Evolutionary conservation across 2,113 vertebrate species (phyloP).

Genomic region (Spilogale gracilis): DNA sequence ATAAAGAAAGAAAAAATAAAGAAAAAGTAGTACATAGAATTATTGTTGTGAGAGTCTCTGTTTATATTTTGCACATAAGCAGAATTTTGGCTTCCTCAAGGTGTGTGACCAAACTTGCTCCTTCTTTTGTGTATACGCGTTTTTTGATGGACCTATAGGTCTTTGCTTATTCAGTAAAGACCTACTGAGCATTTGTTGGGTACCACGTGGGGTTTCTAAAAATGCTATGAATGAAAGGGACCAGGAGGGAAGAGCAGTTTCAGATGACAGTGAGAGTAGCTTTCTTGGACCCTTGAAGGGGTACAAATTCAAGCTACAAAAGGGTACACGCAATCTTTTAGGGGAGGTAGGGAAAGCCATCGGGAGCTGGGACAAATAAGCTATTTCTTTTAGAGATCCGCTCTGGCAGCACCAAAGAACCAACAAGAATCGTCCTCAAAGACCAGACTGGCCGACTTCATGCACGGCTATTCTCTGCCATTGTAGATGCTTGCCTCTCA

Average conservation of each 20-base stretch:
- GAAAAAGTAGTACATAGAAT: neutral
- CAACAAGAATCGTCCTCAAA: too few relatives aligned
- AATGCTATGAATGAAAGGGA: neutral
- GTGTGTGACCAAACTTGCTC: rapidly evolving
- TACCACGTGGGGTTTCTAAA: neutral
- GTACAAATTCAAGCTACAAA: neutral
- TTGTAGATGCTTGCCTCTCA: neutral
- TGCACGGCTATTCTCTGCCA: neutral
- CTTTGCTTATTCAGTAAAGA: neutral
- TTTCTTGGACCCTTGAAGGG: neutral
- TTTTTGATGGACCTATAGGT: neutral
- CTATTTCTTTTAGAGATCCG: neutral
- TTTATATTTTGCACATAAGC: neutral
- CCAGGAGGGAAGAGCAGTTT: neutral
- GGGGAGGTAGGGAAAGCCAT: neutral
- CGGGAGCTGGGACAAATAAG: neutral
- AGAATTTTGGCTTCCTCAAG: neutral
- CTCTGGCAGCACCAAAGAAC: too few relatives aligned
- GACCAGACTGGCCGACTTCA: neutral
- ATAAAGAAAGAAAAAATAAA: too few relatives aligned
- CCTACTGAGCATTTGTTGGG: neutral
- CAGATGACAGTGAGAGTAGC: neutral
- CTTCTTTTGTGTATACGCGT: too few relatives aligned
- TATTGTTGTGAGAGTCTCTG: neutral
- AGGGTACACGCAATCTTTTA: neutral